These are phyloP conservation scores for Oenanthe melanoleuca DNA, from an alignment of 2,113 vertebrate species.

Conservation along the genomic window DNA sequence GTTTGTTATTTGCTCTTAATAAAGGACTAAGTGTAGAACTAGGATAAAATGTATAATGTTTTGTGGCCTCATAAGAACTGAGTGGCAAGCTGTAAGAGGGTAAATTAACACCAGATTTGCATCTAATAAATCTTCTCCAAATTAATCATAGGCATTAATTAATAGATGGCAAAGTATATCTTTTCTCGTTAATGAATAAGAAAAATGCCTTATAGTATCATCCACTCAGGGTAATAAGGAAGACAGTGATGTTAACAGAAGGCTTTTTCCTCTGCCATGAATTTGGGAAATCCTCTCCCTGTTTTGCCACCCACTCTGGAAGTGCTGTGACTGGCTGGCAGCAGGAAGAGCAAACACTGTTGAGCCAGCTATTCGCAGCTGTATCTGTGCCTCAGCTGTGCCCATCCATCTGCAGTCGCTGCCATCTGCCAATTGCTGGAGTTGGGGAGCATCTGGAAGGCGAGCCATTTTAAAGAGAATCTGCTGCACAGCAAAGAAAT, in stretches of 20 bases:
- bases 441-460: constrained; percentile 61
- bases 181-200: neutral
- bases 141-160: neutral
- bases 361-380: constrained; percentile 22
- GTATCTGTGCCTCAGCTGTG: constrained; percentile 54
- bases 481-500: neutral
- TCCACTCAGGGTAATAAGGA: neutral
- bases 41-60: accelerated
- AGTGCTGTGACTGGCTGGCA: constrained; percentile 15
- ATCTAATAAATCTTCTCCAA: neutral
- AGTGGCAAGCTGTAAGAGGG: neutral
- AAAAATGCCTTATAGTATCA: neutral
- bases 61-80: neutral
- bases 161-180: neutral
- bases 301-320: neutral
- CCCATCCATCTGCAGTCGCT: constrained; percentile 49
- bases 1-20: neutral
- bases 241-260: neutral
- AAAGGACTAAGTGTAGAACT: neutral
- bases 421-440: constrained; percentile 49
- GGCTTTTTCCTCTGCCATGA: neutral
- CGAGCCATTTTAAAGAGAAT: constrained; percentile 23
- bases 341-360: constrained; percentile 32
- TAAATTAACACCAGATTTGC: neutral
- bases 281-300: constrained; percentile 33